Evolutionary conservation across 2,113 vertebrate genomes (phyloP), one percentile per base, ranked within the genome.

Genomic region (Chauna torquata): DNA sequence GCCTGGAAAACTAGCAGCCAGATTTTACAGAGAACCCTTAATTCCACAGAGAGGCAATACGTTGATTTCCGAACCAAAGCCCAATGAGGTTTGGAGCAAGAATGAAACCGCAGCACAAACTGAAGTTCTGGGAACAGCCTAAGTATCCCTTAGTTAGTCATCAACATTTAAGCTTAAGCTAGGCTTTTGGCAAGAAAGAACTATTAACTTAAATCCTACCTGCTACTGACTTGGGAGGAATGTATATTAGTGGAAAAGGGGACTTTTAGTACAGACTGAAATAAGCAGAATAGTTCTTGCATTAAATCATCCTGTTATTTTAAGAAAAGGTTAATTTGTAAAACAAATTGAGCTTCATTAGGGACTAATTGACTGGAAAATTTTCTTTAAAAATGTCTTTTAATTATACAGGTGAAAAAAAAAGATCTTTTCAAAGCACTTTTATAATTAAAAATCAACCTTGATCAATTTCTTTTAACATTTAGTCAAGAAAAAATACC

Each of bases 321-420:
- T 85, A 92, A 92, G 95, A 92, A 97, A 97, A 95, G 92, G 96
- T 96, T 95, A 95, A 94, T 97, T 97, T 94, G 94, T 94, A 92
- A 94, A 97, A 95, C 96, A 95, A 96, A 96, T 94, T 94, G 96
- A 96, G 91, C 86, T 95, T 97, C 91, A 95, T 92, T 94, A 96
- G 70, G 40, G 83, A 92, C 83, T 97, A 97, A 97, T 94, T 91
- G 88, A 92, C 94, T 94, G 84, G 94, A 97, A 96, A 86, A 92
- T 94, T 94, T 96, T 95, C 88, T 96, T 95, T 94, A 27, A 91
- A 96, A 94, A 93, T 89, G 81, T 89, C 92, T 96, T 94, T 92
- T 87, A 94, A 97, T 95, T 97, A 96, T 36, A 85, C 91, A 94
- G 92, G 95, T 94, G 12, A 92, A 93, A 96, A 94, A 72, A 96